Conservation (phyloP, 2,797 vertebrate genomes). For the Rousettus madagascariensis region DNA sequence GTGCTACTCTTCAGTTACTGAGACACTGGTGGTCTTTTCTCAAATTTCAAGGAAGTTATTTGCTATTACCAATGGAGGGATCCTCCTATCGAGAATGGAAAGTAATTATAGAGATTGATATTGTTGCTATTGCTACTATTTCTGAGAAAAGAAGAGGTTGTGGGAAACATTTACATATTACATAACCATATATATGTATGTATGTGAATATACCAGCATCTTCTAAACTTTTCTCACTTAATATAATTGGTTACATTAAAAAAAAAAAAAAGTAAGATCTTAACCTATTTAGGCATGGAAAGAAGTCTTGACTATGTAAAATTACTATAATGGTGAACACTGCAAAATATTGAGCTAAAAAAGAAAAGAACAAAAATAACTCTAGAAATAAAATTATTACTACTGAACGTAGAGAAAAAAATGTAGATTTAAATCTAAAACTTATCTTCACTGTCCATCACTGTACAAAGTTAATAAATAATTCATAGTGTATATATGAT, state of each 20-base stretch:
- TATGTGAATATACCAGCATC: not conserved
- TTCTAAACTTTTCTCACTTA: constrained; percentile 25
- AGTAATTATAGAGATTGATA: not conserved
- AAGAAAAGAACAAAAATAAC: constrained; percentile 37
- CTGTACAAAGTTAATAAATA: not conserved
- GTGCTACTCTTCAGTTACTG: not conserved
- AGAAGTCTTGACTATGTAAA: not conserved
- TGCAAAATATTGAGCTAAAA: constrained; percentile 5
- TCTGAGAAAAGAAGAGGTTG: not conserved
- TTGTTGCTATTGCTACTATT: not conserved
- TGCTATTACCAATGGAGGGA: not conserved
- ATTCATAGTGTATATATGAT: not conserved
- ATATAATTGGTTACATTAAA: not conserved
- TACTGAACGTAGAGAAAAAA: not conserved
- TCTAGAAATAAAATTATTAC: constrained; percentile 40
- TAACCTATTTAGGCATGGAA: not conserved
- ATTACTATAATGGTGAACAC: not conserved
- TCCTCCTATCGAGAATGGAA: not conserved
- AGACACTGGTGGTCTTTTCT: not conserved
- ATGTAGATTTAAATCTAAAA: constrained; percentile 22
- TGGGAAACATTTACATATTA: not conserved
- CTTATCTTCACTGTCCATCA: not conserved
- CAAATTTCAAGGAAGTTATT: not conserved
- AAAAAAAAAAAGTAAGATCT: constrained; percentile 3
- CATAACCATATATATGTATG: not conserved